phyloP scores from a whole-genome alignment of 2,888 invertebrate genomes.

The Schizaphis graminum region DNA sequence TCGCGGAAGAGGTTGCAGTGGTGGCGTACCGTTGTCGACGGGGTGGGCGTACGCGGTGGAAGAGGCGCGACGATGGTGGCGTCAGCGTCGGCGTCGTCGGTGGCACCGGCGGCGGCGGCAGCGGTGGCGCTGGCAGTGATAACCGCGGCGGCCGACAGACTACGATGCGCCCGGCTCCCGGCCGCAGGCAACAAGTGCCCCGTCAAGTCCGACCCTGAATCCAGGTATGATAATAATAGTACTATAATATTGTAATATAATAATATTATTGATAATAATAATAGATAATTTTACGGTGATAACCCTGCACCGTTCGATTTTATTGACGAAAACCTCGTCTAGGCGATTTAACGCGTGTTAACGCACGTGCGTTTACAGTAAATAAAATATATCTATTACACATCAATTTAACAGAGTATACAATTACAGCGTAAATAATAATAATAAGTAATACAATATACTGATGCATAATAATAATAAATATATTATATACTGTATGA shows the following conservation, averaged over 20 bases:
- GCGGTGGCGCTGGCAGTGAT: constrained; percentile 61
- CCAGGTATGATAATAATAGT: constrained; percentile 53
- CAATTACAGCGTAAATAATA: background rate
- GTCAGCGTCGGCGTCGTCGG: constrained; percentile 1
- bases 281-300: background rate
- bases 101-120: background rate
- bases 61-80: constrained; percentile 15
- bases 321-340: background rate
- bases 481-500: background rate
- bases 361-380: background rate
- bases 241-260: background rate
- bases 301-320: background rate
- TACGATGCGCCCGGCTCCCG: constrained; percentile 64
- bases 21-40: background rate
- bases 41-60: background rate
- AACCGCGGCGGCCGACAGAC: constrained; percentile 65
- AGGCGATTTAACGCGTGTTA: background rate
- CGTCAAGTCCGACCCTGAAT: constrained; percentile 63
- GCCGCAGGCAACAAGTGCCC: constrained; percentile 66
- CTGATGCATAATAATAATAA: background rate
- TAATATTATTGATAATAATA: background rate
- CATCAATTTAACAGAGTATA: background rate
- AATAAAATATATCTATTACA: background rate
- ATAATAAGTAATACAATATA: background rate
- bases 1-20: background rate